Evolutionary conservation across 1,140 invertebrate species (phyloP).

Genomic region (Ooceraea biroi): DNA sequence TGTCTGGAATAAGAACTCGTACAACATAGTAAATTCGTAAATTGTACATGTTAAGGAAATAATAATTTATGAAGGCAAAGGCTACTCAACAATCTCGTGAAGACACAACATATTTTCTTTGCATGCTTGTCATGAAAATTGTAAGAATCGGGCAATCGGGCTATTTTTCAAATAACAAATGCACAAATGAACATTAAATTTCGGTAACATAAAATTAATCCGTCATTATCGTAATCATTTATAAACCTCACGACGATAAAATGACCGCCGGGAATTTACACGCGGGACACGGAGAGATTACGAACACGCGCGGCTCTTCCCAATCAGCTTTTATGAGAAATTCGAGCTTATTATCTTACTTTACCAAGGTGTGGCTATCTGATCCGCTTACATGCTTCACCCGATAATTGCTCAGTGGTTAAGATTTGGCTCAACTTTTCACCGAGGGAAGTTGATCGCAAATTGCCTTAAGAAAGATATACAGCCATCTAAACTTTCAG

Average conservation of each 20-base stretch:
- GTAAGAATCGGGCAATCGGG: too few species aligned
- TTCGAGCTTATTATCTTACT: constrained; percentile 13
- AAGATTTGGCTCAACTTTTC: background rate
- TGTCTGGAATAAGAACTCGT: too few species aligned
- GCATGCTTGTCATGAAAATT: too few species aligned
- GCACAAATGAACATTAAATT: background rate
- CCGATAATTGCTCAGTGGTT: constrained; percentile 24
- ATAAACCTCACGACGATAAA: background rate
- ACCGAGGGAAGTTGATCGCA: background rate
- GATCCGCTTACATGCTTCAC: constrained; percentile 30
- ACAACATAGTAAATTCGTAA: too few species aligned
- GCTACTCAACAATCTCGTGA: too few species aligned
- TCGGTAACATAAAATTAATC: background rate
- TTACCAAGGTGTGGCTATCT: constrained; percentile 16
- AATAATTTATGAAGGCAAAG: too few species aligned
- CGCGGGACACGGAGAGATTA: constrained; percentile 29
- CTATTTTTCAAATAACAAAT: too few species aligned
- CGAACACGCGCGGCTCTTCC: constrained; percentile 19
- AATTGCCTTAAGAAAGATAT: background rate
- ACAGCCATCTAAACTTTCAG: background rate
- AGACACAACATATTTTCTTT: too few species aligned
- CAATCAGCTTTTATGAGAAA: constrained; percentile 33
- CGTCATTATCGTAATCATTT: background rate
- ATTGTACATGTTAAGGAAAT: too few species aligned
- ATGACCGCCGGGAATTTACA: background rate